A percentile compares a stretch with the other conserved stretches of the same genome.
Evolutionary conservation across 2,797 vertebrate genomes (phyloP).

Genomic region (Carapus acus): DNA sequence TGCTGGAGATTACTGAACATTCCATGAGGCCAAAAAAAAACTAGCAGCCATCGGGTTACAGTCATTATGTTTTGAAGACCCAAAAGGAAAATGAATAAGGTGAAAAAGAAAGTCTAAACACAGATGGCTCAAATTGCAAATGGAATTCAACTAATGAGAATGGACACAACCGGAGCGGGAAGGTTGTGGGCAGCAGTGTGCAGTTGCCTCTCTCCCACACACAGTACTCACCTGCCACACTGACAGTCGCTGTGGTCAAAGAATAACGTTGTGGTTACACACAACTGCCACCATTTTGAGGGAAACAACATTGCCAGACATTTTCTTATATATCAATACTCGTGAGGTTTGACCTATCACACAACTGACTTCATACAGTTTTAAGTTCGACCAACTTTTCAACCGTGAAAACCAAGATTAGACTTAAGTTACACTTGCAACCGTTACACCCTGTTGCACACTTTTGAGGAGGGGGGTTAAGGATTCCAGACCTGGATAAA

Average conservation of each 20-base stretch:
- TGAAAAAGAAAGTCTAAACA: constrained; percentile 34
- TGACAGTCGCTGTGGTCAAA: constrained; percentile 79
- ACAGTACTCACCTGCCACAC: constrained; percentile 82
- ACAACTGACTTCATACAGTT: neutral
- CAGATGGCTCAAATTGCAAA: too few relatives aligned
- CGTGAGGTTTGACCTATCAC: constrained; percentile 20
- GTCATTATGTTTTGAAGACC: constrained; percentile 12
- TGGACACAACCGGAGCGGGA: constrained; percentile 57
- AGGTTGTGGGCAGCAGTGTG: constrained; percentile 51
- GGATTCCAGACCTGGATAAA: constrained; percentile 54
- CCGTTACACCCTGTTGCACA: constrained; percentile 22
- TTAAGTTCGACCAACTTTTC: neutral
- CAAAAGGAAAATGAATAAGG: constrained; percentile 21
- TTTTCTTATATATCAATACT: neutral
- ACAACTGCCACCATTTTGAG: constrained; percentile 41
- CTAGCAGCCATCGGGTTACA: constrained; percentile 19
- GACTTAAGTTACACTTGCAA: constrained; percentile 25
- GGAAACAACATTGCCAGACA: constrained; percentile 40
- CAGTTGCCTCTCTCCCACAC: constrained; percentile 65
- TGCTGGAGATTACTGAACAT: constrained; percentile 5
- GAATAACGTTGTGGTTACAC: constrained; percentile 74
- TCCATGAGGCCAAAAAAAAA: constrained; percentile 35
- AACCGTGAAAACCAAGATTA: neutral
- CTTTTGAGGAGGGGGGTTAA: constrained; percentile 3
- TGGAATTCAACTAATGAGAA: constrained; percentile 42